Evolutionary conservation across 2,113 vertebrate genomes (phyloP), one percentile per base, ranked within the genome.

Genomic region (Coreoperca whiteheadi): DNA sequence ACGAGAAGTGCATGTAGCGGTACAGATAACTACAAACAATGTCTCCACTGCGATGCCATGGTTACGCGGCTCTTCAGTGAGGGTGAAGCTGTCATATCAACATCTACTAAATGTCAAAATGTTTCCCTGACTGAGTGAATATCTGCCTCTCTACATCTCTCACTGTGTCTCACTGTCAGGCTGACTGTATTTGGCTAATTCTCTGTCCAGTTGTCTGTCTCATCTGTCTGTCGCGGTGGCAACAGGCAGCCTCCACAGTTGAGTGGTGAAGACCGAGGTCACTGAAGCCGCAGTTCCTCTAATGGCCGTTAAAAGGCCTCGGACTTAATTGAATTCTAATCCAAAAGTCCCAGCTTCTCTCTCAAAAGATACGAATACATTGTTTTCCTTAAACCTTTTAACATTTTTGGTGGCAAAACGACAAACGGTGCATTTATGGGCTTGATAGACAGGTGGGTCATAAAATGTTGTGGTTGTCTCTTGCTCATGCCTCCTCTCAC

Each of bases 31-130:
- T 59, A 57, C 63, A 84, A 67, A 81, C 65, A 63, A 3, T 37
- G 37, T 74, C 69, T 81, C 50, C 4, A 2, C 79, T 78, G 61
- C 30, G 34, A 61, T 71, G 64, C 67, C 68, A 67, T 63, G 77
- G 67, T 83, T 74, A 65, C 54, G 20, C 30, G 11, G 34, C 50
- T 63, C 50, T n/a, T 59, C 8, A 18, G 37, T 28, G 43, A 63
- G 51, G 56, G 61, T 51, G 71, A 68, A 50, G 73, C 78, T 78
- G 78, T 79, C 75, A 71, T 25, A 77, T 84, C 56, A 76, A 50
- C 57, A 30, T 84, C 74, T 66, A 30, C 39, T 65, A 50, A 61
- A 86, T 79, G 76, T 83, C 81, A 81, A 69, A 86, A 78, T 76
- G 77, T 82, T 87, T 85, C n/a, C 76, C 46, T 53, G 66, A 63